A percentile compares a stretch with the other conserved stretches of the same genome.
These are phyloP conservation scores for Rhadinocentrus ornatus DNA, from an alignment of 2,797 vertebrate species.

Conservation along the genomic window DNA sequence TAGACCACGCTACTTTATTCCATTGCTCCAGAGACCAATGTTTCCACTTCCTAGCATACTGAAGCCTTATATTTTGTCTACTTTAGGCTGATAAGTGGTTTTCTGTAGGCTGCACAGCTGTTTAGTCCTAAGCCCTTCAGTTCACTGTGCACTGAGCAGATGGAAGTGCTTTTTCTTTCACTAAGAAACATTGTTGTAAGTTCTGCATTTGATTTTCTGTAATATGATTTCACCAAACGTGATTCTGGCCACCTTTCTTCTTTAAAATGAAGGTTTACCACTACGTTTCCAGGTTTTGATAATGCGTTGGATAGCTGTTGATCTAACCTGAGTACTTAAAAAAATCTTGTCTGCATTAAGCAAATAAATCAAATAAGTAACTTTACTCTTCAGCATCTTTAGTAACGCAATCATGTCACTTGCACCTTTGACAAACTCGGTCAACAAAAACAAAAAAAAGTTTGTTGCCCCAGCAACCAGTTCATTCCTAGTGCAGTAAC, in stretches of 20 bases:
- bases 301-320: neutral
- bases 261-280: neutral
- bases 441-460: neutral
- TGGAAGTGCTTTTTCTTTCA: neutral
- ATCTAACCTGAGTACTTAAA: neutral
- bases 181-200: neutral
- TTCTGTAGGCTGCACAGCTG: too few species aligned
- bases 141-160: neutral
- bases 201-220: neutral
- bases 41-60: too few species aligned
- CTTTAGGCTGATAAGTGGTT: neutral
- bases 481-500: constrained; percentile 6
- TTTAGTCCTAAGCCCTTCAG: neutral
- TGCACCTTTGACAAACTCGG: neutral
- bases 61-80: too few species aligned
- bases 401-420: neutral
- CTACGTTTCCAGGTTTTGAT: neutral
- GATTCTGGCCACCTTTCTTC: neutral
- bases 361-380: too few species aligned
- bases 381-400: neutral
- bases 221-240: neutral
- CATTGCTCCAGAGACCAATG: too few species aligned
- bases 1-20: too few species aligned
- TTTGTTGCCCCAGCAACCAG: neutral
- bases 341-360: too few species aligned